Conservation (phyloP, 2,888 invertebrate genomes). For the Atrina japonica region DNA sequence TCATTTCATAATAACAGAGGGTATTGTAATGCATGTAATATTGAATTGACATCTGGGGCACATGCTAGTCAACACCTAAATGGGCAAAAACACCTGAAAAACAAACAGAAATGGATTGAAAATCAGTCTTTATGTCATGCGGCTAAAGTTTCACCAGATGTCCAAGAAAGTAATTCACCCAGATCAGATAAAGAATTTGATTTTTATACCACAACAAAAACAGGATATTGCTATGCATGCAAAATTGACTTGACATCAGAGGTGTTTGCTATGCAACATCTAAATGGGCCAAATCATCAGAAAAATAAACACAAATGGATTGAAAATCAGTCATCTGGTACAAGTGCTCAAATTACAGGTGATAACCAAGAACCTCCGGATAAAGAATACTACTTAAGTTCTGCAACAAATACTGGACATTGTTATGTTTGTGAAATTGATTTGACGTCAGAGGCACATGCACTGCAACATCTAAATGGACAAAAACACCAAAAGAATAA, state of each 20-base stretch:
- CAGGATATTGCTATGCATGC: conserved; percentile 56
- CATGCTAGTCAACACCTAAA: conserved; percentile 47
- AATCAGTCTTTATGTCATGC: no score
- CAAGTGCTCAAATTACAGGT: background rate
- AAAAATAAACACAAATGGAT: conserved; percentile 15
- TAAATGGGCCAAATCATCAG: conserved; percentile 58
- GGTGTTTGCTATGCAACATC: conserved; percentile 52
- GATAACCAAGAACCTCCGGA: background rate
- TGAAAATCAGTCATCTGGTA: background rate
- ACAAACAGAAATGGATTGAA: conserved; percentile 8
- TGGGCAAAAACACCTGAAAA: conserved; percentile 50
- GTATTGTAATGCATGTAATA: conserved; percentile 48
- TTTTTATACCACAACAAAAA: conserved; percentile 23
- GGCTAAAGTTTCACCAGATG: background rate
- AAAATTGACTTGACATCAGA: conserved; percentile 53
- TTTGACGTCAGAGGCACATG: conserved; percentile 53
- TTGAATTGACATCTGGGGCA: conserved; percentile 45
- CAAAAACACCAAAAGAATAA: conserved; percentile 49
- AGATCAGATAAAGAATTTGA: conserved; percentile 25
- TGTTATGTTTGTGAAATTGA: conserved; percentile 58
- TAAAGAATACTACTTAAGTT: conserved; percentile 28
- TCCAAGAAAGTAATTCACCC: no score
- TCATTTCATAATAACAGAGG: conserved; percentile 36
- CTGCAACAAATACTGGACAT: conserved; percentile 36
- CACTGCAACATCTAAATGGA: conserved; percentile 55